Evolutionary conservation across 2,113 vertebrate genomes (phyloP), one percentile per base, ranked within the genome.

Genomic region (Cyanistes caeruleus): DNA sequence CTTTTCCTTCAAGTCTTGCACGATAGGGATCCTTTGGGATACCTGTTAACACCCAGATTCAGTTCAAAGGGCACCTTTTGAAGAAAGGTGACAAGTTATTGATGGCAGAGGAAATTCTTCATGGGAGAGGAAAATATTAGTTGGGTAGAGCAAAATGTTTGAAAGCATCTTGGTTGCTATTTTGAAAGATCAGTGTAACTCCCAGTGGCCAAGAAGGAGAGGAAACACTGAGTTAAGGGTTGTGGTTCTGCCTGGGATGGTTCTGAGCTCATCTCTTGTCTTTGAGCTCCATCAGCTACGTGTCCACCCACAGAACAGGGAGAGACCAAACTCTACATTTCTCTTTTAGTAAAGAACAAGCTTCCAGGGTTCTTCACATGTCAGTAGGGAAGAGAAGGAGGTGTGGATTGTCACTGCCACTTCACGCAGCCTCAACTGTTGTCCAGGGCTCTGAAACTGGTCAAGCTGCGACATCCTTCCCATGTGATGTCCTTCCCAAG

Each of bases 341-440:
- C 43, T 65, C 33, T 55, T 77, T 30, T 60, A 30, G 23, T 59
- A 20, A 65, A 77, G 41, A 74, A 14, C 0, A 4, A 84, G 14
- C 49, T 89, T 68, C 59, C 28, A 22, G 41, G 18, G 2, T 60
- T 74, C 17, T 87, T 11, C 39, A 10, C 0, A 0, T 35, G 20
- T 62, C 33, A 43, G 20, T 53, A 31, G 31, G 13, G 10, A 35
- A 89, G 65, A 30, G 24, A 30, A 37, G 19, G 37, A 63, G 35
- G 1, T 43, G 23, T 70, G 60, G 39, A 3, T 12, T 58, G 2
- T 53, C 16, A 22, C 5, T 46, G 39, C 35, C 7, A 4, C 35
- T 79, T 48, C 31, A 49, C 65, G n/a, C 43, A 62, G 41, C 27
- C 11, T 63, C 52, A 75, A 35, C 37, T 74, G 31, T 35, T 77